Evolutionary conservation across 2,888 invertebrate genomes (phyloP).

Genomic region (Eupithecia exiguata): DNA sequence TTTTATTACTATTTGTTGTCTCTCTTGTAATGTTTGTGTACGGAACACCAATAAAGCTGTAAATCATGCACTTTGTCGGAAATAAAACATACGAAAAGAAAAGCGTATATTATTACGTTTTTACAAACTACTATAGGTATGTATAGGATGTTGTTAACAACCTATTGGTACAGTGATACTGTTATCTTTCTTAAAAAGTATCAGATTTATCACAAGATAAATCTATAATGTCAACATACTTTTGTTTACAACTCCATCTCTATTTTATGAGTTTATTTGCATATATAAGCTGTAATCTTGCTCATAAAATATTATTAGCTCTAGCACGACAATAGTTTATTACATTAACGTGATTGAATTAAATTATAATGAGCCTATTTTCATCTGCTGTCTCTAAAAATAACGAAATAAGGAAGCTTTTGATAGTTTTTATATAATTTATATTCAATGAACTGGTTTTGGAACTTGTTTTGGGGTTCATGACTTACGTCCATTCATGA

Average conservation of each 20-base stretch:
- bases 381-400: not conserved
- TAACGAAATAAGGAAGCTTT: not conserved
- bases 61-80: not conserved
- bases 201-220: not conserved
- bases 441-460: not conserved
- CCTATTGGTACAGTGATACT: too few species aligned
- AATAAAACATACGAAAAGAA: not conserved
- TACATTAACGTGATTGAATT: not conserved
- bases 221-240: not conserved
- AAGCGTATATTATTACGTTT: too few species aligned
- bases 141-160: too few species aligned
- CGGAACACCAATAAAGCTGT: not conserved
- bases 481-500: not conserved
- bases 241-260: not conserved
- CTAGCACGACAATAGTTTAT: not conserved
- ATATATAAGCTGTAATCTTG: not conserved
- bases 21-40: not conserved
- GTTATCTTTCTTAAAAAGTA: too few species aligned
- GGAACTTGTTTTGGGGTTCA: not conserved
- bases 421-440: not conserved
- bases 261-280: conserved; percentile 1
- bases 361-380: not conserved
- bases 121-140: too few species aligned
- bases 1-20: too few species aligned
- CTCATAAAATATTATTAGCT: not conserved